Conservation (phyloP, 2,888 invertebrate genomes). For the Neoscelio sp. region DNA sequence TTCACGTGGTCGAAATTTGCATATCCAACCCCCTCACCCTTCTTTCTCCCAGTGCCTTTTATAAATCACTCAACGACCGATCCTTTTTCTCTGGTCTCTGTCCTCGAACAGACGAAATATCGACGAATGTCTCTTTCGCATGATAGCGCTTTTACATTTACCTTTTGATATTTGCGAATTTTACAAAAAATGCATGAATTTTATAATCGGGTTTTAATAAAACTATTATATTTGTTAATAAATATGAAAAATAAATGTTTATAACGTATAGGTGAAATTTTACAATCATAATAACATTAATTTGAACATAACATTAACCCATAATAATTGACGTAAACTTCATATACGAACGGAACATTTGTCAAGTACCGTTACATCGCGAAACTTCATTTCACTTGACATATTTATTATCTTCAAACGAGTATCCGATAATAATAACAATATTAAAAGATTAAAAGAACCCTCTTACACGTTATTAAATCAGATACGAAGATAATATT, state of each 20-base stretch:
- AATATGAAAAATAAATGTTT: too few relatives aligned
- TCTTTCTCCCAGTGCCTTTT: constrained; percentile 73
- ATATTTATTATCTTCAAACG: constrained; percentile 41
- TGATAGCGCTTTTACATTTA: constrained; percentile 39
- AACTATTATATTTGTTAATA: constrained; percentile 19
- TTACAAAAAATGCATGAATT: constrained; percentile 1
- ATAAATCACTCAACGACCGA: constrained; percentile 78
- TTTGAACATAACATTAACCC: too few relatives aligned
- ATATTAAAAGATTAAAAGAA: constrained; percentile 26
- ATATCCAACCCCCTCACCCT: constrained; percentile 74
- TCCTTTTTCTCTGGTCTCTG: constrained; percentile 40
- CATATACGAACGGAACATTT: background rate
- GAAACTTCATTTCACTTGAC: constrained; percentile 42
- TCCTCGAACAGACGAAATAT: constrained; percentile 58
- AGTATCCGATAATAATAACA: constrained; percentile 29
- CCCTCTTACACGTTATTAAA: constrained; percentile 51
- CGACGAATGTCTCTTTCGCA: constrained; percentile 54
- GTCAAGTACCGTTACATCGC: constrained; percentile 28
- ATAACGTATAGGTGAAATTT: too few relatives aligned
- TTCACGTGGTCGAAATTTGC: constrained; percentile 80
- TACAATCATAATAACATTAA: too few relatives aligned
- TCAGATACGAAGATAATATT: constrained; percentile 53
- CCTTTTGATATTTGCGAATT: background rate
- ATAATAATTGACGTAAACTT: constrained; percentile 17
- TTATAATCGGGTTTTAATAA: constrained; percentile 30